phyloP scores from a whole-genome alignment of 64 coral and sea anemone species.

The Exaiptasia diaphana region DNA sequence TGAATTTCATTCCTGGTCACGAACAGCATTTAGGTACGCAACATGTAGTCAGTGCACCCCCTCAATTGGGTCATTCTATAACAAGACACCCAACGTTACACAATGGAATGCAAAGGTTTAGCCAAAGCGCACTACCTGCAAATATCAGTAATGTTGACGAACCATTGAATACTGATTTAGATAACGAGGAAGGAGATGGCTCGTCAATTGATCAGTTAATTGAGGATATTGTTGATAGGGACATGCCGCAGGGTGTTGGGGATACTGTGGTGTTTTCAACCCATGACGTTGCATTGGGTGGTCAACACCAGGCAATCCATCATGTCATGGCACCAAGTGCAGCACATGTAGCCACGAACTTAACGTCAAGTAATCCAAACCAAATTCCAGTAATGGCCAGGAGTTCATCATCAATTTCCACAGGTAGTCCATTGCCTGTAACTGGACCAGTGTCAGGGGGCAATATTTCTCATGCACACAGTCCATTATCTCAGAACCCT shows the following conservation, averaged over 20 bases:
- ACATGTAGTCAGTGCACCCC: neutral
- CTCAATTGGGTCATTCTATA: neutral
- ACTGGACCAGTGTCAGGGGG: neutral
- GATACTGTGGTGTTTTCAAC: constrained; percentile 69
- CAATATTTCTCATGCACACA: constrained; percentile 29
- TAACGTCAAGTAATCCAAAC: neutral
- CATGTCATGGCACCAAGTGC: neutral
- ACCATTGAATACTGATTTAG: constrained; percentile 30
- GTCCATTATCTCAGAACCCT: constrained; percentile 42
- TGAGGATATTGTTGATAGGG: constrained; percentile 93
- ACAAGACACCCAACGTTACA: neutral
- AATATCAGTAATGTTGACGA: constrained; percentile 3
- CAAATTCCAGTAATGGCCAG: neutral
- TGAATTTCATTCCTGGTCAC: neutral
- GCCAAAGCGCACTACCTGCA: neutral
- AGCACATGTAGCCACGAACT: too few relatives aligned
- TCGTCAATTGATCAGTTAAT: constrained; percentile 80
- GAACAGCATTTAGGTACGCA: neutral
- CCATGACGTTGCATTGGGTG: neutral
- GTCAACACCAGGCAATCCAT: constrained; percentile 27
- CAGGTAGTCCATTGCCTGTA: neutral
- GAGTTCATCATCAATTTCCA: neutral
- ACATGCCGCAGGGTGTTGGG: constrained; percentile 87
- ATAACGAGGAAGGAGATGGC: constrained; percentile 39
- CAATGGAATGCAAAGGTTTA: neutral